Base-by-base conservation (phyloP, 2,113 vertebrate species). In the Pelodiscus sinensis region DNA sequence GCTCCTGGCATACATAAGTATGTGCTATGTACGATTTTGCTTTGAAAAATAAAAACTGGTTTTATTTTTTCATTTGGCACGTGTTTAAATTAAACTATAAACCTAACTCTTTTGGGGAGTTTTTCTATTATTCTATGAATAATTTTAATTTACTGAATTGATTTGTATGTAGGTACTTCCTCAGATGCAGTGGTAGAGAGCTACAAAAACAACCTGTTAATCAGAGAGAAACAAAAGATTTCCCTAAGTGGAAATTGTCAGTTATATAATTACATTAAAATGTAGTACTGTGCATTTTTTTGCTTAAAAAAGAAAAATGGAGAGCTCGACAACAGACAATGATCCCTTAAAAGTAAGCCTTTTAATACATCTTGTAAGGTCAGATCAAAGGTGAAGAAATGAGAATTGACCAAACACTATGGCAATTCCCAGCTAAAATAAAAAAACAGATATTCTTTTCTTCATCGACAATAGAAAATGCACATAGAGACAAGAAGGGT, bases 341-440 rank as follows among this genome's bases (percentile, higher is more conserved):
- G 92, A 50, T 96, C 60, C 91, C 96, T 97, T 98, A 97, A 98
- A 97, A 98, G 98, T 98, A 97, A 97, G 96, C 94, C 96, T 97
- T 97, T 98, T 98, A 98, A 98, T 98, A 97, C 94, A 96, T 97
- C 95, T 97, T 93, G 88, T 97, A 98, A 98, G 98, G 98, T 98
- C 98, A 98, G 98, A 98, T 98, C 98, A 98, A 98, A 98, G 98
- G 98, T 98, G 97, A 98, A 98, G 98, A 98, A 98, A 98, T 97
- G 97, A 98, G 98, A 99, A 99, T 98, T 98, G 98, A 98, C 97
- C 98, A 98, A 99, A 98, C 98, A 98, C 93, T 96, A 97, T 97
- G 98, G 98, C 98, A 98, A 98, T 98, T 98, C 98, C 97, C 96
- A 95, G 95, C 84, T 96, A 96, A 97, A 71, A 97, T 97, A 97